These are phyloP conservation scores for Rhincodon typus DNA, from an alignment of 2,797 vertebrate genomes.

Conservation along the genomic window DNA sequence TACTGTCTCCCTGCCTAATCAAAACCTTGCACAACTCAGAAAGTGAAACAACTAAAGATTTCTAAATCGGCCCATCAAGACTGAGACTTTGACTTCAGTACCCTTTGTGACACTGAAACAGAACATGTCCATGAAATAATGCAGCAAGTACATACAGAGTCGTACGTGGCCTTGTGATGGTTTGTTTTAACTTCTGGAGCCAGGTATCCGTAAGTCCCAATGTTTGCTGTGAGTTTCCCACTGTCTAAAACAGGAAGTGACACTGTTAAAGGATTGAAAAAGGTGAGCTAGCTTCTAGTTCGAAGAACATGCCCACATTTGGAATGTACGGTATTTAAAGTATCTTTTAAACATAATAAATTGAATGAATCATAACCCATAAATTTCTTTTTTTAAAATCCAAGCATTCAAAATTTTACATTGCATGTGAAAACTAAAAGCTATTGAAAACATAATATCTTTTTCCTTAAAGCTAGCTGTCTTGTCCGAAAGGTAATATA, in stretches of 20 bases:
- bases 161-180: not conserved
- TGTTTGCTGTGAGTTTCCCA: not conserved
- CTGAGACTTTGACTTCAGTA: not conserved
- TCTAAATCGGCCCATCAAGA: not conserved
- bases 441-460: not conserved
- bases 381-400: not conserved
- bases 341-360: not conserved
- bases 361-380: not conserved
- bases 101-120: not conserved
- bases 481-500: not conserved
- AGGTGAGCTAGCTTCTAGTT: not conserved
- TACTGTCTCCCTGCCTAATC: not conserved
- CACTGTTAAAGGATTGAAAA: not conserved
- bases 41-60: not conserved
- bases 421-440: not conserved
- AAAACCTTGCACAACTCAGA: not conserved
- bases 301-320: not conserved
- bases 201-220: slow-evolving; percentile 15
- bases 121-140: not conserved
- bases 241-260: not conserved
- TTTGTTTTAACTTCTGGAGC: slow-evolving; percentile 5
- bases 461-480: not conserved
- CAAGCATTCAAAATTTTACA: not conserved
- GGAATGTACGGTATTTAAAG: not conserved
- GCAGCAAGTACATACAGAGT: not conserved